Evolutionary conservation across 1,140 invertebrate species (phyloP), one percentile per base, ranked within the genome.

Genomic region (Drosophila ohnishii): DNA sequence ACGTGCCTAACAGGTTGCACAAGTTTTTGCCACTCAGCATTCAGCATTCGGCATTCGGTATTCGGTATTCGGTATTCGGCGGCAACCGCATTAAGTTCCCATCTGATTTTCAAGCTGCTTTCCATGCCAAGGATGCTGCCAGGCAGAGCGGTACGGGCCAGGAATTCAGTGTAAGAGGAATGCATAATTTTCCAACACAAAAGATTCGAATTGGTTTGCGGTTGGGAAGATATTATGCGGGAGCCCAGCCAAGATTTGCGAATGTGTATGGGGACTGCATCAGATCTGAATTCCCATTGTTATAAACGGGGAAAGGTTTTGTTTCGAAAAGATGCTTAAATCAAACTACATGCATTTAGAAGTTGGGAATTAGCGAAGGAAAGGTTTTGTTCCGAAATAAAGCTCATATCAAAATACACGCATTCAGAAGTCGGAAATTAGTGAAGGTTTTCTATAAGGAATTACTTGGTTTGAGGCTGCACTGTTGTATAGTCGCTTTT

Each of bases 1-100:
- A 75, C 72, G 72, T 77, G 57, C 75, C 45, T 73, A 73, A 78
- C 76, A 78, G 76, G 75, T 78, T 66, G 67, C 56, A 53, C 51
- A 78, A 60, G 75, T 58, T 76, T 55, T 65, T 59, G 37, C 51
- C 55, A 72, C 48, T 72, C 62, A 5, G 44, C 34, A 42, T 30
- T 44, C 37, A 19, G n/a, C 9, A 32, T n/a, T 16, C n/a, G 16
- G 48, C 56, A 44, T 25, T 11, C 10, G 28, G 14, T 39, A 25
- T 34, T 64, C 10, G 28, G 14, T 39, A 25, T 34, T 64, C 61
- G 60, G 58, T 39, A 25, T 42, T 64, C 61, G 60, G 58, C 39
- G 47, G 67, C 40, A 72, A 35, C 42, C 35, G 42, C 71, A 64
- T 61, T 53, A 39, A 51, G 25, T 32, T 61, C 32, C 47, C 32